Percentiles rank a stretch among this genome's conserved stretches.
phyloP scores from a whole-genome alignment of 2,797 vertebrate species.

The Trachops cirrhosus region DNA sequence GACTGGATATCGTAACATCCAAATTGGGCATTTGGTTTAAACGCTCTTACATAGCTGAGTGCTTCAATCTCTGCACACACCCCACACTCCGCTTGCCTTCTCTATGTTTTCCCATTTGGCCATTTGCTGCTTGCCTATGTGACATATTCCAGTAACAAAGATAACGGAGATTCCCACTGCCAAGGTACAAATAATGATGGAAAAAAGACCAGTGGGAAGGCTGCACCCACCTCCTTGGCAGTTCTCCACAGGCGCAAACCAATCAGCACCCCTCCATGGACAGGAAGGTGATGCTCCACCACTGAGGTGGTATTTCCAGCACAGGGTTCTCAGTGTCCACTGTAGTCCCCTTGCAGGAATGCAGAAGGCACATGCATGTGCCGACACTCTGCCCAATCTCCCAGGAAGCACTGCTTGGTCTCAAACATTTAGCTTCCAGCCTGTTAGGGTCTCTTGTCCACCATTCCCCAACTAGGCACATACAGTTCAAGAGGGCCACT shows the following conservation, averaged over 20 bases:
- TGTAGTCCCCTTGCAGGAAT: neutral
- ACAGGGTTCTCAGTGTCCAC: neutral
- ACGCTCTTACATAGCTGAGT: neutral
- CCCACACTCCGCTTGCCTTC: neutral
- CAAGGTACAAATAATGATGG: neutral
- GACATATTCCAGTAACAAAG: neutral
- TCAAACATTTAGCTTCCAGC: neutral
- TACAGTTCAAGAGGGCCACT: neutral
- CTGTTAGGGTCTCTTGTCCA: neutral
- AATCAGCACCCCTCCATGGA: neutral
- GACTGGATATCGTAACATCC: neutral
- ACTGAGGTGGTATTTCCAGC: neutral
- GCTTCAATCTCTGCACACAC: neutral
- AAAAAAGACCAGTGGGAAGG: neutral
- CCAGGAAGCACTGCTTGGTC: neutral
- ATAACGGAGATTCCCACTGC: neutral
- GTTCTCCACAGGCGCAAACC: neutral
- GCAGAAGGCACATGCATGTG: neutral
- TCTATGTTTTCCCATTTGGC: neutral
- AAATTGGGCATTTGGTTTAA: neutral
- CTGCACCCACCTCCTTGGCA: neutral
- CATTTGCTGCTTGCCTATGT: neutral
- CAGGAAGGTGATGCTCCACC: neutral
- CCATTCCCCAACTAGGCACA: neutral
- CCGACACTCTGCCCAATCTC: neutral